Evolutionary conservation across 2,113 vertebrate genomes (phyloP).

Genomic region (Apodemus sylvaticus): DNA sequence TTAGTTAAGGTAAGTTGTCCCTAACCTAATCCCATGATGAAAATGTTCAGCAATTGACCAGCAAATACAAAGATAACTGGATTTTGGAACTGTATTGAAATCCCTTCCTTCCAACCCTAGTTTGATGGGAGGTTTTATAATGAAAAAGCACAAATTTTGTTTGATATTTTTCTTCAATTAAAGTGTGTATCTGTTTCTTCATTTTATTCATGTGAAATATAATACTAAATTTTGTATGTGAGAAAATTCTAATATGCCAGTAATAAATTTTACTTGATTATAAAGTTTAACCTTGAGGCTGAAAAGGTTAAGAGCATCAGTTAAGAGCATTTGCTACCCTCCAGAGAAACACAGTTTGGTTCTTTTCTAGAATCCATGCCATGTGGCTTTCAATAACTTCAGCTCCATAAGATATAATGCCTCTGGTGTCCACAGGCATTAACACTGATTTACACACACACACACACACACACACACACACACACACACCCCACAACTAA

Average conservation of each 20-base stretch:
- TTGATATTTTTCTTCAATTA: not conserved
- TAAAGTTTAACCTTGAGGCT: not conserved
- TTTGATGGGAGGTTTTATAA: not conserved
- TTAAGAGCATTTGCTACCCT: not conserved
- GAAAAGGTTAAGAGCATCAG: not conserved
- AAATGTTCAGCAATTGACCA: not conserved
- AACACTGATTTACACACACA: not conserved
- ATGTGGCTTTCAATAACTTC: not conserved
- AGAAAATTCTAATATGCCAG: not conserved
- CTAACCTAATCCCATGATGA: not conserved
- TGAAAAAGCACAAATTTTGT: not conserved
- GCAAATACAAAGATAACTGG: not conserved
- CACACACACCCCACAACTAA: not conserved
- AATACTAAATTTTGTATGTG: not conserved
- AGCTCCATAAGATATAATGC: not conserved
- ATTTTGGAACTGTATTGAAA: not conserved
- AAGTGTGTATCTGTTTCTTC: not conserved
- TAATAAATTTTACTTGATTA: not conserved
- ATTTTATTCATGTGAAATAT: not conserved
- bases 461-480: not conserved
- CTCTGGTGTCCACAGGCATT: not conserved
- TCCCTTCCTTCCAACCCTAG: not conserved
- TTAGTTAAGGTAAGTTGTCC: not conserved
- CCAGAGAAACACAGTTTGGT: not conserved
- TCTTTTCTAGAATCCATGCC: not conserved